Base-by-base conservation (phyloP, 2,797 vertebrate genomes). In the Euphonia xanthogaster region DNA sequence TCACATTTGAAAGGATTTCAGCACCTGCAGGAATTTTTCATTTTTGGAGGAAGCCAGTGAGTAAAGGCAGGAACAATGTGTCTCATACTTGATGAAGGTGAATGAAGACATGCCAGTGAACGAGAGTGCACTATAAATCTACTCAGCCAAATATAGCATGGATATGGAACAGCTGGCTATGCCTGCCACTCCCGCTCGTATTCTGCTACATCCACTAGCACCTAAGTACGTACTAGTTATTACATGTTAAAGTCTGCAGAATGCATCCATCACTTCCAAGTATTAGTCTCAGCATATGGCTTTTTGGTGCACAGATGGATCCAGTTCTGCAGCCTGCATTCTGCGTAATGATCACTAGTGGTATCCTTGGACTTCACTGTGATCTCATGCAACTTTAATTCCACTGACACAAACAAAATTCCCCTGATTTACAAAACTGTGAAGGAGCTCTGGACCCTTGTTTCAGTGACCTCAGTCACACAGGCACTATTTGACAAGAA, bases 241-340 rank as follows among this genome's bases (percentile, higher is more conserved):
- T 93, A 55, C 65, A 67, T n/a, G 88, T 54, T 87, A 54, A 83
- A 82, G 61, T 89, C 73, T 77, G 86, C 94, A 89, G 88, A 91
- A 93, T 65, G 27, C 39, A 96, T 96, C 84, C 84, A 71, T 94
- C 92, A 87, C 5, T 86, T 87, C 65, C 65, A 60, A 79, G 48
- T 45, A 95, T 33, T 72, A 42, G 30, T 72, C 65, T 57, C 45
- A 89, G 78, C 86, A 74, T 73, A 85, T 47, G 61, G 78, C 40
- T 93, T 67, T 74, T 82, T 22, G 35, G 37, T 0, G 1, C 76
- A 81, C 18, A 15, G 82, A 94, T 11, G 15, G 90, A 90, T 74
- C 63, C 67, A 60, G 73, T 70, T 92, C 55, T 85, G 37, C 55
- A 79, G 87, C 45, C 50, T 58, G 28, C 66, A 68, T 80, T 65